Base-by-base conservation (phyloP, 2,113 vertebrate species). In the Camelus dromedarius region DNA sequence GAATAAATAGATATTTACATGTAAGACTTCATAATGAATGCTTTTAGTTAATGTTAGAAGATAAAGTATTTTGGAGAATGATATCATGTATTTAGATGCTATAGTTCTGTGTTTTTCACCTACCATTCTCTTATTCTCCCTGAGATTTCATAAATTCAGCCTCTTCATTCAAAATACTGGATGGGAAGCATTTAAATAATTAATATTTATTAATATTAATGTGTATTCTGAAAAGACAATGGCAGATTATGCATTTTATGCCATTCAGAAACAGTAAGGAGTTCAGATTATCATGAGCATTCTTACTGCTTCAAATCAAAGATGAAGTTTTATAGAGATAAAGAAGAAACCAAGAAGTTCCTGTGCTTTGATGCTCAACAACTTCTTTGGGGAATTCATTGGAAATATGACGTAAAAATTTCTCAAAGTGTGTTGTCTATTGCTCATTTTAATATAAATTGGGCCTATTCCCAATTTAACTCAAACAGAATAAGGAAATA, bases 391-490 rank as follows among this genome's bases (percentile, higher is more conserved):
- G 2, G 42, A 93, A 76, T 15, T 64, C 24, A 67, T 50, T 46
- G 42, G 8, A 8, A 54, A 56, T 77, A 84, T 87, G 3, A 22
- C 18, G 82, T 93, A 32, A 77, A 93, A 83, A 48, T 50, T 89
- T 48, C 9, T 85, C 3, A 70, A 89, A 96, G 81, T 75, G 1
- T 2, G 28, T 67, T 30, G 5, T 10, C 3, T 87, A 16, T 69
- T 89, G 3, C 3, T 93, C 76, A 89, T 92, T 93, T 96, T 60
- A 80, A 83, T 52, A 50, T 48, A 85, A 13, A 10, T 24, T 96
- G 87, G 81, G 8, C 1, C 3, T 62, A 42, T 87, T 93, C 5
- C 14, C 58, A 35, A 14, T 87, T 90, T 72, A 56, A 80, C 14
- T 87, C 8, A 6, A 64, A n/a, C 4, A n/a, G 26, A 93, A 83